phyloP scores from a whole-genome alignment of 92 coral and sea anemone species.

The Epizoanthus rinbou region DNA sequence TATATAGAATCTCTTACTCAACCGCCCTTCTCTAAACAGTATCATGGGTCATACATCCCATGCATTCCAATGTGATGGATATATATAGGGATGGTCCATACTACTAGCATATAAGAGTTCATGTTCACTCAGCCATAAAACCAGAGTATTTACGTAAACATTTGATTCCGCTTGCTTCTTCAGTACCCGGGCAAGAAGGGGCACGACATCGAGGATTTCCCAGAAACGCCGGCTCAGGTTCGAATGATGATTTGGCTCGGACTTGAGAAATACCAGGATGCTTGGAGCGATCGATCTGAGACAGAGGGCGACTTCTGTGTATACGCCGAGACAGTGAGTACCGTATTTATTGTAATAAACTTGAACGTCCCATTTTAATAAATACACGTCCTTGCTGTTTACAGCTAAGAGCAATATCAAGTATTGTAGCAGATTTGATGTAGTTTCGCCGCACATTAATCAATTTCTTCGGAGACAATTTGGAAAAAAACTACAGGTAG shows the following conservation, averaged over 20 bases:
- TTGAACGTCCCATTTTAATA: no score
- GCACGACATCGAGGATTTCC: conserved; percentile 75
- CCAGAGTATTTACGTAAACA: background rate
- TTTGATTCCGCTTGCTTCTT: background rate
- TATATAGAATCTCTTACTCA: no score
- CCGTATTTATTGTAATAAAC: background rate
- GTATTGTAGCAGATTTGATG: no score
- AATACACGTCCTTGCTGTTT: no score
- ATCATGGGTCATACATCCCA: background rate
- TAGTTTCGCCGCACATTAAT: no score
- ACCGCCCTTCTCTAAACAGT: background rate
- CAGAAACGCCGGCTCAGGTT: conserved; percentile 90
- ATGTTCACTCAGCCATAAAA: background rate
- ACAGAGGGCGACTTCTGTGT: conserved; percentile 91
- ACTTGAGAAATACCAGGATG: conserved; percentile 86
- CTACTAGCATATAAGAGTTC: background rate
- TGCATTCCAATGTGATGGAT: background rate
- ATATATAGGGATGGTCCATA: background rate
- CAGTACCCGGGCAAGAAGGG: conserved; percentile 96
- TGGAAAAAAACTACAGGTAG: no score
- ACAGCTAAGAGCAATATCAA: no score
- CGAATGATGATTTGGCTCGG: conserved; percentile 94
- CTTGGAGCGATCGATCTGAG: conserved; percentile 85
- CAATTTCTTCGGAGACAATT: no score
- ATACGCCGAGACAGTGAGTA: conserved; percentile 93